A percentile compares a stretch with the other conserved stretches of the same genome.
Conservation (phyloP, 2,888 invertebrate species). For the Toxonevra muliebris region DNA sequence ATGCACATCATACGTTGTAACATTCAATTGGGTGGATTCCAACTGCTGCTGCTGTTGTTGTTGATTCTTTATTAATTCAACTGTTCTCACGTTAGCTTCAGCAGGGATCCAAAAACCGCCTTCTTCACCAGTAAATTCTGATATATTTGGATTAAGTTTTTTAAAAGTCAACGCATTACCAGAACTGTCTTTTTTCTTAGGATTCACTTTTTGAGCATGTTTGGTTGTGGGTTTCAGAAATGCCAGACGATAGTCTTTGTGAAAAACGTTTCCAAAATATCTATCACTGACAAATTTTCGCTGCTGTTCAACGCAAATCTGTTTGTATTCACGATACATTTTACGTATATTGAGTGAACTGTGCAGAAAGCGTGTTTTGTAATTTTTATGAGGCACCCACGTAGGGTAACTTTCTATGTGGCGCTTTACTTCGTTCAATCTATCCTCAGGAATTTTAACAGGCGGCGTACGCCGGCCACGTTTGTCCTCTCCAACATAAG, state of each 20-base stretch:
- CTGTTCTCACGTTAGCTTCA: neutral
- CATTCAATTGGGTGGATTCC: neutral
- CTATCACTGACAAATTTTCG: slow-evolving; percentile 31
- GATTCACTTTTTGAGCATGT: slow-evolving; percentile 33
- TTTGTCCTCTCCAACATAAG: slow-evolving; percentile 39
- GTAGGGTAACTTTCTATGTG: slow-evolving; percentile 43
- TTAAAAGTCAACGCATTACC: slow-evolving; percentile 4
- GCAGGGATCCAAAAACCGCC: slow-evolving; percentile 39
- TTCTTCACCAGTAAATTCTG: slow-evolving; percentile 42
- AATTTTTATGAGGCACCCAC: slow-evolving; percentile 42
- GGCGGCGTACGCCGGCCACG: slow-evolving; percentile 32
- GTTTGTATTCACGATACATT: slow-evolving; percentile 42
- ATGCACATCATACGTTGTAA: neutral
- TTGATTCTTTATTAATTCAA: too few species aligned
- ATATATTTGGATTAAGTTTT: slow-evolving; percentile 39
- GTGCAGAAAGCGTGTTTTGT: slow-evolving; percentile 41
- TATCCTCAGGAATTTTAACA: slow-evolving; percentile 36
- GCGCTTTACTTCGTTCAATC: slow-evolving; percentile 33
- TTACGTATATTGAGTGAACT: slow-evolving; percentile 40
- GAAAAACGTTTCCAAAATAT: slow-evolving; percentile 40
- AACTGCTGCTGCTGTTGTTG: too few species aligned
- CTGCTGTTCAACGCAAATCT: slow-evolving; percentile 30
- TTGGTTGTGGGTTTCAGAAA: slow-evolving; percentile 36
- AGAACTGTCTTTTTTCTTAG: slow-evolving; percentile 15
- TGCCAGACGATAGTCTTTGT: slow-evolving; percentile 39